Conservation (phyloP, 2,797 vertebrate species). For the Odontamblyopus lacepedii region DNA sequence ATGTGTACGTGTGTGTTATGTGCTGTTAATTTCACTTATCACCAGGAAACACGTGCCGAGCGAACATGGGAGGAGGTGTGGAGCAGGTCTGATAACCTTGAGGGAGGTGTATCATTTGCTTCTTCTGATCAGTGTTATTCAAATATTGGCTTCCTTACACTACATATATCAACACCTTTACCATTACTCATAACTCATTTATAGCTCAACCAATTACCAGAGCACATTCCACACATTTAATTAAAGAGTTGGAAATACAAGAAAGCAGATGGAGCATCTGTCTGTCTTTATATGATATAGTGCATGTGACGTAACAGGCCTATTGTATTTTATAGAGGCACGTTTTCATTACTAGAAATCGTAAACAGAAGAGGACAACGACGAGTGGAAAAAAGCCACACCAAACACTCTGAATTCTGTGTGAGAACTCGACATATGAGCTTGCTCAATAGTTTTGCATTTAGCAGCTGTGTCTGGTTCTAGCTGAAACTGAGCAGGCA, state of each 20-base stretch:
- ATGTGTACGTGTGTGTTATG: conserved; percentile 31
- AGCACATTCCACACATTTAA: conserved; percentile 24
- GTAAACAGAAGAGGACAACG: too few relatives aligned
- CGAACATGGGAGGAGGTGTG: conserved; percentile 20
- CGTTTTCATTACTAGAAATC: too few relatives aligned
- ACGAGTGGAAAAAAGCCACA: too few relatives aligned
- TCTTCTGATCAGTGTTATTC: conserved; percentile 46
- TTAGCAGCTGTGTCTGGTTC: too few relatives aligned
- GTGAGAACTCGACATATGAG: too few relatives aligned
- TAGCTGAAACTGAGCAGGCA: too few relatives aligned
- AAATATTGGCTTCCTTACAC: conserved; percentile 7
- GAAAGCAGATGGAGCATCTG: conserved; percentile 14
- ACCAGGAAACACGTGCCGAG: conserved; percentile 27
- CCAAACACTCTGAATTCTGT: too few relatives aligned
- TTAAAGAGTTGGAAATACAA: conserved; percentile 46
- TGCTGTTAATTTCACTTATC: conserved; percentile 61
- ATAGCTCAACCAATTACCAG: not conserved
- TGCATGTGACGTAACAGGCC: not conserved
- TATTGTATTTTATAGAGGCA: not conserved
- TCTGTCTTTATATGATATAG: not conserved
- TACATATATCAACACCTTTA: not conserved
- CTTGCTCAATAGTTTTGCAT: too few relatives aligned
- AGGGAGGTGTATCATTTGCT: conserved; percentile 26
- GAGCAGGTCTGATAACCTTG: conserved; percentile 55
- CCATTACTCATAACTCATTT: conserved; percentile 22